These are phyloP conservation scores for Rutpela maculata DNA, from an alignment of 2,888 invertebrate genomes.

Conservation along the genomic window DNA sequence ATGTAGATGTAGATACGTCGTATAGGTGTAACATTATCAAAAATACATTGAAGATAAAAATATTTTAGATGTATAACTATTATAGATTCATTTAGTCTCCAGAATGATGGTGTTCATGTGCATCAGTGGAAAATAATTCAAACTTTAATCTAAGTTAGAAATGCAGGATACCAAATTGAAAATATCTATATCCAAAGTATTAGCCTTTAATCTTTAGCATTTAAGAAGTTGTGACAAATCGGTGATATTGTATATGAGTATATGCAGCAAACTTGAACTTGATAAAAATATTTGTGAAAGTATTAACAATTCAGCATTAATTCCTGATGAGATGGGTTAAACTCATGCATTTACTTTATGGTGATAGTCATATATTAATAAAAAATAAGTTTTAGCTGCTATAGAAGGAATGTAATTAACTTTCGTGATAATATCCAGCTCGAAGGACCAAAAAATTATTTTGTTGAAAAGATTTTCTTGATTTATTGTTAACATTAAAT, in stretches of 20 bases:
- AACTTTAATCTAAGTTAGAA: conserved; percentile 27
- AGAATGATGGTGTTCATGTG: conserved; percentile 1
- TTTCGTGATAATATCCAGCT: neutral
- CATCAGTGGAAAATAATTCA: conserved; percentile 3
- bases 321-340: neutral
- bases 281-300: neutral
- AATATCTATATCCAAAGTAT: conserved; percentile 26
- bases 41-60: neutral
- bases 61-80: neutral
- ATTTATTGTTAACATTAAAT: too few species aligned
- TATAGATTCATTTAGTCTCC: conserved; percentile 12
- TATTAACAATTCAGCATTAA: neutral
- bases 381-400: neutral
- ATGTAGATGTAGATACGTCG: neutral
- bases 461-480: too few species aligned
- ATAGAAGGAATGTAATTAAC: neutral
- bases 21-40: neutral
- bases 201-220: conserved; percentile 20
- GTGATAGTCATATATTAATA: neutral
- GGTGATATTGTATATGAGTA: conserved; percentile 8
- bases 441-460: neutral
- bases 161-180: conserved; percentile 19
- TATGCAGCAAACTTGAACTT: neutral
- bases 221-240: conserved; percentile 15
- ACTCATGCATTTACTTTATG: neutral